phyloP scores from a whole-genome alignment of 2,797 vertebrate species.

The Phylloscopus collybita region DNA sequence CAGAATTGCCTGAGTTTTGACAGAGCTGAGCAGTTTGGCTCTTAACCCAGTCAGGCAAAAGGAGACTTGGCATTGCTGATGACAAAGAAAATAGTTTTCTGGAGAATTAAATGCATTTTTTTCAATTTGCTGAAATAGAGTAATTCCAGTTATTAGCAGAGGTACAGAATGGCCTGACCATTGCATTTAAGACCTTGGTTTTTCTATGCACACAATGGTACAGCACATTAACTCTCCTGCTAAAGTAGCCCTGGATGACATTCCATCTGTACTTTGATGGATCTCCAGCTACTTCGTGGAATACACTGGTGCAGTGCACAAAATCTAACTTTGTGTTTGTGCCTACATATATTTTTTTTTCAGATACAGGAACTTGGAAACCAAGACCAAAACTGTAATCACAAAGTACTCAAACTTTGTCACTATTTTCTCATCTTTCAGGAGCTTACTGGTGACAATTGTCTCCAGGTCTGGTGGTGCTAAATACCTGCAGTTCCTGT shows the following conservation, averaged over 20 bases:
- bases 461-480: background rate
- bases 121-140: background rate
- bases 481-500: background rate
- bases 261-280: background rate
- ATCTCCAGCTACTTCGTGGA: background rate
- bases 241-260: background rate
- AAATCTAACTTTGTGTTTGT: background rate
- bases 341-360: background rate
- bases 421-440: background rate
- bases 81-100: constrained; percentile 40
- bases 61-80: constrained; percentile 46
- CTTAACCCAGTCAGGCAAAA: constrained; percentile 57
- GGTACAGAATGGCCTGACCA: background rate
- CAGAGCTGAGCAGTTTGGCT: constrained; percentile 62
- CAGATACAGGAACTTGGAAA: background rate
- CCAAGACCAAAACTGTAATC: background rate
- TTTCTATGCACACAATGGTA: background rate
- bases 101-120: background rate
- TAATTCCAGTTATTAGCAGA: constrained; percentile 1
- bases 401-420: background rate
- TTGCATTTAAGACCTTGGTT: background rate
- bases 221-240: background rate
- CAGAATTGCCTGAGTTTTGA: constrained; percentile 57
- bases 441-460: background rate
- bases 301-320: background rate